Conservation (phyloP, 2,113 vertebrate species). For the Paradoxurus hermaphroditus region DNA sequence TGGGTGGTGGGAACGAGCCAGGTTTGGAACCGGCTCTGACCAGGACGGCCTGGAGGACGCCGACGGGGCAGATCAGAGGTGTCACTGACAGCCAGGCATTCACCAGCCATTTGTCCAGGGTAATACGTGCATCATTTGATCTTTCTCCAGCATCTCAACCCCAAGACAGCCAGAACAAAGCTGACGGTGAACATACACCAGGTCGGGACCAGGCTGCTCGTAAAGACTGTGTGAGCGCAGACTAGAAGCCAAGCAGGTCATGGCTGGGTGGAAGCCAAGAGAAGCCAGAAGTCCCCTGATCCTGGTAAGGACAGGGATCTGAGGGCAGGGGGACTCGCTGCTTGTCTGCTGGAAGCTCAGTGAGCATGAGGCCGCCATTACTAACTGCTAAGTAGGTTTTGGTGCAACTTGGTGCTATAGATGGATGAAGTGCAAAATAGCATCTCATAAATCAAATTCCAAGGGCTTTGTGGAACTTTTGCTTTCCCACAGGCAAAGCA, state of each 20-base stretch:
- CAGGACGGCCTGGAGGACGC: neutral
- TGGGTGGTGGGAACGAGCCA: no score
- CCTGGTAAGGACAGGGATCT: neutral
- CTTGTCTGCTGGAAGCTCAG: neutral
- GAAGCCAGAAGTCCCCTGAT: neutral
- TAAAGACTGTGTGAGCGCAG: no score
- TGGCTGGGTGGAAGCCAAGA: neutral
- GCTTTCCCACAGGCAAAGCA: neutral
- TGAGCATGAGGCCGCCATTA: neutral
- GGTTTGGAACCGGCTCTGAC: neutral
- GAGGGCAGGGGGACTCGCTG: no score
- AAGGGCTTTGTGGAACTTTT: neutral
- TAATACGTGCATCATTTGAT: neutral
- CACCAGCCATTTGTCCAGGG: neutral
- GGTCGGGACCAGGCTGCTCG: neutral
- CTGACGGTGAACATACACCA: fast-evolving
- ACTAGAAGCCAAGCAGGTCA: fast-evolving
- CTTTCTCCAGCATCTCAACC: neutral
- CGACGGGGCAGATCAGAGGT: neutral
- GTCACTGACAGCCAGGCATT: fast-evolving
- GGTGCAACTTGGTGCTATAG: neutral
- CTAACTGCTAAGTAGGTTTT: neutral
- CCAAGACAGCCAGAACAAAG: neutral
- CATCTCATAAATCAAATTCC: neutral
- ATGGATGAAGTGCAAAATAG: neutral